phyloP scores from a whole-genome alignment of 2,113 vertebrate genomes.

The Platichthys stellatus region DNA sequence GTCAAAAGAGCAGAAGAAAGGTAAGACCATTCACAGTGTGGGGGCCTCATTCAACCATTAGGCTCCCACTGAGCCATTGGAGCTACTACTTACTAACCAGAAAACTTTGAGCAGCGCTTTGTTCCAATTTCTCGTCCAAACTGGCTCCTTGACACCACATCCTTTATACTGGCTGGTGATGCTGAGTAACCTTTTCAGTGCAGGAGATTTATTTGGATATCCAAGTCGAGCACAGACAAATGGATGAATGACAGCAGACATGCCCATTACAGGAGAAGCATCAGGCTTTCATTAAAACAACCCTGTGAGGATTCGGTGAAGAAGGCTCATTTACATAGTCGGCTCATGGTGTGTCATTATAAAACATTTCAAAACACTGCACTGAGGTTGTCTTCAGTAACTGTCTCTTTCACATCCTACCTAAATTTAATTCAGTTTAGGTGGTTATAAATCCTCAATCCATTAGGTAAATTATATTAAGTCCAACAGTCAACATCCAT shows the following conservation, averaged over 20 bases:
- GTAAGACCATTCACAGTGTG: slow-evolving; percentile 19
- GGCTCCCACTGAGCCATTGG: slow-evolving; percentile 28
- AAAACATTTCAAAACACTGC: not conserved
- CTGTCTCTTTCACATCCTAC: slow-evolving; percentile 13
- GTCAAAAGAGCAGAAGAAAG: slow-evolving; percentile 10
- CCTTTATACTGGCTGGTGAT: slow-evolving; percentile 24
- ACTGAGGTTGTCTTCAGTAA: slow-evolving; percentile 7
- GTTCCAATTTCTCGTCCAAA: slow-evolving; percentile 39
- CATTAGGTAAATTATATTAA: slow-evolving; percentile 35
- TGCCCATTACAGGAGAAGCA: slow-evolving; percentile 46
- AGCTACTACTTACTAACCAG: slow-evolving; percentile 40
- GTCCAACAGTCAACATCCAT: slow-evolving; percentile 33
- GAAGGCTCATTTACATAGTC: slow-evolving; percentile 6
- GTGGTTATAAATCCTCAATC: slow-evolving; percentile 22
- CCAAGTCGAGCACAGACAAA: slow-evolving; percentile 52
- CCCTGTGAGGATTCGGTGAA: slow-evolving; percentile 21
- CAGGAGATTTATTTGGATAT: slow-evolving; percentile 58
- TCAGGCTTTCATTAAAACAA: slow-evolving; percentile 42
- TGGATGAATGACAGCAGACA: slow-evolving; percentile 59
- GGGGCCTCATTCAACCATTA: slow-evolving; percentile 10
- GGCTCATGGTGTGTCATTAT: not conserved
- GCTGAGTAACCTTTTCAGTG: slow-evolving; percentile 32
- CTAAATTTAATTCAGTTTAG: slow-evolving; percentile 17
- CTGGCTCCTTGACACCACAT: slow-evolving; percentile 31
- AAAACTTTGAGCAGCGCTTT: slow-evolving; percentile 3